These are phyloP conservation scores for Cricetomys ansorgei DNA, from an alignment of 2,113 vertebrate genomes.

Conservation along the genomic window DNA sequence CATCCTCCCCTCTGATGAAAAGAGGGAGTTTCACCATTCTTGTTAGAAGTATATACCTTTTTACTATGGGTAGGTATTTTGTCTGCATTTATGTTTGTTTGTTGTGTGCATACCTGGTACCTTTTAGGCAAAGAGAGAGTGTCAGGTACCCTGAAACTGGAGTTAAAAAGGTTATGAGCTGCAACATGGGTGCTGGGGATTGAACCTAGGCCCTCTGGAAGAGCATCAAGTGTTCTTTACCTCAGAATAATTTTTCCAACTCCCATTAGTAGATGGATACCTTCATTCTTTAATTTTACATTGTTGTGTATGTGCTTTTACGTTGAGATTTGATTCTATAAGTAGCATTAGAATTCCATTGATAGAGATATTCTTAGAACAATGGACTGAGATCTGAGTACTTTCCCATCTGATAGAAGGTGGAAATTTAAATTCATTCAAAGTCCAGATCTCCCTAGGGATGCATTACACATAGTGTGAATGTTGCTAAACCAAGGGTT, in stretches of 20 bases:
- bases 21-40: not conserved
- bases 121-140: not conserved
- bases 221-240: too few relatives aligned
- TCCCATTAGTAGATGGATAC: not conserved
- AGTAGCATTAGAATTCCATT: not conserved
- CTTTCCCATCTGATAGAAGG: not conserved
- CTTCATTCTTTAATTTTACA: not conserved
- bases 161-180: not conserved
- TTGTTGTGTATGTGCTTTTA: not conserved
- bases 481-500: not conserved
- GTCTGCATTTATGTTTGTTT: too few relatives aligned
- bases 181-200: not conserved
- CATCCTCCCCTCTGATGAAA: not conserved
- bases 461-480: not conserved
- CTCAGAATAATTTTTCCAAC: too few relatives aligned
- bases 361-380: slow-evolving; percentile 10
- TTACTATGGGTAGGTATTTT: not conserved
- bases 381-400: not conserved
- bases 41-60: not conserved
- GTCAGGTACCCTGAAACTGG: not conserved
- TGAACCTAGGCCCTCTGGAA: not conserved
- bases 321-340: not conserved
- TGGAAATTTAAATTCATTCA: not conserved
- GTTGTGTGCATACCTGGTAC: not conserved
- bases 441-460: not conserved